Conservation (phyloP, 2,888 invertebrate genomes). For the Drosophila fulvimacula region DNA sequence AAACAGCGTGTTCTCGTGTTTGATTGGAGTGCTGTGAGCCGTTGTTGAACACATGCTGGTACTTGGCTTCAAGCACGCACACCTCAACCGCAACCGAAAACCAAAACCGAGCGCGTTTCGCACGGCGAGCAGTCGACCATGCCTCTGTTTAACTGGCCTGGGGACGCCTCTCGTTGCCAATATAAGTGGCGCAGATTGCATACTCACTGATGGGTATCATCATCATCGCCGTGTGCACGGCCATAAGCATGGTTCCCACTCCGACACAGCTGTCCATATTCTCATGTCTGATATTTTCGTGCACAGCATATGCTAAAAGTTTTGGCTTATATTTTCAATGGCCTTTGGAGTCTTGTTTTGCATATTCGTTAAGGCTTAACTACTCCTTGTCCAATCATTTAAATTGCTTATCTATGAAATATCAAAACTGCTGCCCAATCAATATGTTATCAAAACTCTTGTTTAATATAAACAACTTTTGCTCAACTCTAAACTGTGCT, state of each 20-base stretch:
- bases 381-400: conserved; percentile 1
- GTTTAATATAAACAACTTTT: background rate
- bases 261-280: conserved; percentile 25
- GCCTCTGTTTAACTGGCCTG: conserved; percentile 27
- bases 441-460: background rate
- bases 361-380: background rate
- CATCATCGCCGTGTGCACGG: conserved; percentile 13
- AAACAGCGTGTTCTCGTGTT: conserved; percentile 9
- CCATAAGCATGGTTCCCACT: background rate
- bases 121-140: conserved; percentile 13
- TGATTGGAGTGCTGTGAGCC: conserved; percentile 26
- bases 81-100: conserved; percentile 27
- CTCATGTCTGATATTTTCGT: conserved; percentile 10
- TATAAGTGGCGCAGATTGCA: conserved; percentile 39
- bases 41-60: conserved; percentile 58
- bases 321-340: conserved; percentile 11
- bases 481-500: background rate
- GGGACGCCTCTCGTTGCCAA: conserved; percentile 25
- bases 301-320: conserved; percentile 29
- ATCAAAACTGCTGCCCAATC: background rate
- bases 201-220: conserved; percentile 21
- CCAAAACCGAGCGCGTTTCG: conserved; percentile 10
- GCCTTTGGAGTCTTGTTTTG: background rate
- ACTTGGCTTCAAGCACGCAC: conserved; percentile 41
- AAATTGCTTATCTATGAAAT: background rate